Conservation (phyloP, 2,888 invertebrate genomes). For the Aphrophora alni region DNA sequence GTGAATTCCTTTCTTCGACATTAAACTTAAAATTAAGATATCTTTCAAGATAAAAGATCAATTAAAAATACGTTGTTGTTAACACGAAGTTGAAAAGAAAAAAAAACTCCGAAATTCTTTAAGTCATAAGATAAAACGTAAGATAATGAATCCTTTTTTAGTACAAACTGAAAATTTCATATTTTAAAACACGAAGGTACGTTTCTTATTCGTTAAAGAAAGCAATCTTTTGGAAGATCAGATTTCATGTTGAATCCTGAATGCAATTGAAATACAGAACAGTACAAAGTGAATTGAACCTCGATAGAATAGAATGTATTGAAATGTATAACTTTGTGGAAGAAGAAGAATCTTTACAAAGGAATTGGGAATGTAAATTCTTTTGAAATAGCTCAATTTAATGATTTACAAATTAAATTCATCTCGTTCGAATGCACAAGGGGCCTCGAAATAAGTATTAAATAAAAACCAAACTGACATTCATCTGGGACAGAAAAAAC, state of each 20-base stretch:
- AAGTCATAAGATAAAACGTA: too few species aligned
- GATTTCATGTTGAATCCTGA: not conserved
- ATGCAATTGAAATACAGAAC: not conserved
- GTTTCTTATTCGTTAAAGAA: not conserved
- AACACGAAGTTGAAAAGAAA: too few species aligned
- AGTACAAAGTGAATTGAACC: not conserved
- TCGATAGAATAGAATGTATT: not conserved
- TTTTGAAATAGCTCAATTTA: not conserved
- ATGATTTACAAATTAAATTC: not conserved
- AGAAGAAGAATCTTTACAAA: not conserved
- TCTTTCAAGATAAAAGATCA: too few species aligned
- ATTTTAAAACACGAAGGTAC: not conserved
- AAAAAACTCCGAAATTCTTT: too few species aligned
- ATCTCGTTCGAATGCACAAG: not conserved
- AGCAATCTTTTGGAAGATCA: not conserved
- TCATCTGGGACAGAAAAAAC: not conserved
- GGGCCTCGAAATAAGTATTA: not conserved
- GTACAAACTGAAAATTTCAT: not conserved
- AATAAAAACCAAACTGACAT: not conserved
- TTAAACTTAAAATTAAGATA: too few species aligned
- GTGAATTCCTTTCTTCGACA: too few species aligned
- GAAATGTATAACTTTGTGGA: not conserved
- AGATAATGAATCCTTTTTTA: not conserved
- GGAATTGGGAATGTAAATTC: not conserved
- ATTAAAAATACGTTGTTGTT: too few species aligned